Percentiles rank a stretch among this genome's conserved stretches.
phyloP scores from a whole-genome alignment of 1,140 invertebrate genomes.

The Penaeus indicus region DNA sequence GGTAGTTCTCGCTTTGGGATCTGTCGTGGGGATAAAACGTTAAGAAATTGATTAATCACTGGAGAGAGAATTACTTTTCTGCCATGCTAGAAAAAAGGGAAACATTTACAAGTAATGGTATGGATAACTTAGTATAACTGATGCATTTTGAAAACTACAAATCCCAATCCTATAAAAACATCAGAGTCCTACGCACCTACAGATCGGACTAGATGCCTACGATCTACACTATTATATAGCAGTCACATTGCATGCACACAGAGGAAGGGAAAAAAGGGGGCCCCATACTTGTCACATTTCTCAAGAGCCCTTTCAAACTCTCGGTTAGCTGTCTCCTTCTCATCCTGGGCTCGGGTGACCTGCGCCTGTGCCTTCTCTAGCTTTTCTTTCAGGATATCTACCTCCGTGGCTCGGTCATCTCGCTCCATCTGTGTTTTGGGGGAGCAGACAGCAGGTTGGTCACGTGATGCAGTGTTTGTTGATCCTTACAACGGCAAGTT shows the following conservation, averaged over 20 bases:
- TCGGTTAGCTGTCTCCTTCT: conserved; percentile 87
- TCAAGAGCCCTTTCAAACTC: conserved; percentile 93
- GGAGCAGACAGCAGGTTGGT: neutral
- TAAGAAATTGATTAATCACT: neutral
- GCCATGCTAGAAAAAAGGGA: conserved; percentile 16
- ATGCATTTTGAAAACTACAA: too few relatives aligned
- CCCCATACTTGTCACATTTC: conserved; percentile 88
- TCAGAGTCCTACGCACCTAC: neutral
- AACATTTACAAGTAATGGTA: neutral
- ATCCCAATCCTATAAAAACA: neutral
- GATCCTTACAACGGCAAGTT: too few relatives aligned
- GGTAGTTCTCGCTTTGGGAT: conserved; percentile 88
- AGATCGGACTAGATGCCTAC: too few relatives aligned
- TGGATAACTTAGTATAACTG: neutral
- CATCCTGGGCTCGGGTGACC: conserved; percentile 85
- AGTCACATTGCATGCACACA: too few relatives aligned
- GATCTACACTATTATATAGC: too few relatives aligned
- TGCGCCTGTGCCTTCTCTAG: conserved; percentile 86
- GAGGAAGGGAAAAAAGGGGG: too few relatives aligned
- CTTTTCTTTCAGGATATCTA: conserved; percentile 90
- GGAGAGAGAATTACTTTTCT: neutral
- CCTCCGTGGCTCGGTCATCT: conserved; percentile 86
- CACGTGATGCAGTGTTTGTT: too few relatives aligned
- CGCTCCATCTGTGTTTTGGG: conserved; percentile 80
- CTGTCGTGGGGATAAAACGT: conserved; percentile 73